A percentile compares a stretch with the other conserved stretches of the same genome.
Evolutionary conservation across 2,888 invertebrate genomes (phyloP).

Genomic region (Cartodere bifasciata): DNA sequence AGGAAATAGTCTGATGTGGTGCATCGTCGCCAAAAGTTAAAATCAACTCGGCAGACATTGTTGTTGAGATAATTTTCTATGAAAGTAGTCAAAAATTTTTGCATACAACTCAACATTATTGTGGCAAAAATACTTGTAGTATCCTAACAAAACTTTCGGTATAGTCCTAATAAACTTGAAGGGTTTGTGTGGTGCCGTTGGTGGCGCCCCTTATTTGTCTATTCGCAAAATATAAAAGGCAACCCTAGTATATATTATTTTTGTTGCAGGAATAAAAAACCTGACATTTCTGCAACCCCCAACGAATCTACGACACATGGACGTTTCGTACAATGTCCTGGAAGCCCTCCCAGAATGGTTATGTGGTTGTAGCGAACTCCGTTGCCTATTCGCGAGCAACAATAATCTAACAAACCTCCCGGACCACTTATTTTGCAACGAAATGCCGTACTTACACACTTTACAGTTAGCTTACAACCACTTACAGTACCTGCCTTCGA

Average conservation of each 20-base stretch:
- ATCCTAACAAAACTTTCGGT: too few relatives aligned
- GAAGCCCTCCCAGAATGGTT: conserved; percentile 66
- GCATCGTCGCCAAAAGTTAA: too few relatives aligned
- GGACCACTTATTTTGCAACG: conserved; percentile 61
- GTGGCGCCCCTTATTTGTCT: too few relatives aligned
- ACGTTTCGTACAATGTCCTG: conserved; percentile 67
- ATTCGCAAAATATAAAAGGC: too few relatives aligned
- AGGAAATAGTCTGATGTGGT: too few relatives aligned
- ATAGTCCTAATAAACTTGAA: too few relatives aligned
- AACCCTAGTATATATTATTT: conserved; percentile 7
- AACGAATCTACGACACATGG: conserved; percentile 57
- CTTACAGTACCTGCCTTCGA: conserved; percentile 57
- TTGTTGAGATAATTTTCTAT: too few relatives aligned
- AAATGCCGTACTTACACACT: conserved; percentile 58
- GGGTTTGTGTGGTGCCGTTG: too few relatives aligned
- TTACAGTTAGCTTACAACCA: conserved; percentile 69
- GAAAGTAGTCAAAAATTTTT: too few relatives aligned
- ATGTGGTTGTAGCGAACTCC: conserved; percentile 56
- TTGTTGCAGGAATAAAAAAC: conserved; percentile 55
- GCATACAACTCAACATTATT: too few relatives aligned
- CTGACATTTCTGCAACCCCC: conserved; percentile 59
- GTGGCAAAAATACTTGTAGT: too few relatives aligned
- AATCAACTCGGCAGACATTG: too few relatives aligned
- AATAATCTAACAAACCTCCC: conserved; percentile 58
- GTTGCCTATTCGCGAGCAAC: conserved; percentile 61